phyloP scores from a whole-genome alignment of 2,113 vertebrate species.

The Atherinomorus stipes region DNA sequence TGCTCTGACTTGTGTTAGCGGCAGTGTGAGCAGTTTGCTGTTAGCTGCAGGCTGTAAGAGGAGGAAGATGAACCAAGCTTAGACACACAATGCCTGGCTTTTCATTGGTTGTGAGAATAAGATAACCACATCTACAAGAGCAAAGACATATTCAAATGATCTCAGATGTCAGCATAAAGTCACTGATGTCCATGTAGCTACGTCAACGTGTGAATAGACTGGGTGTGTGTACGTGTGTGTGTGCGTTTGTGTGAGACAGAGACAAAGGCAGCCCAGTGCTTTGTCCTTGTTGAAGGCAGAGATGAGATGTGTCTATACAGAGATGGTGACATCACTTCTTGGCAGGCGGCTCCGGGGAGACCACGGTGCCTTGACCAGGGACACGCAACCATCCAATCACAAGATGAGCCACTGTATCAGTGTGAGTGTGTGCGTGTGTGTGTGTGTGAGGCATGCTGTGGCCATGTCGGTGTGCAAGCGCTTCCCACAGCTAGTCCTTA shows the following conservation, averaged over 20 bases:
- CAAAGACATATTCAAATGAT: not conserved
- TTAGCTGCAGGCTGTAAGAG: not conserved
- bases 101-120: not conserved
- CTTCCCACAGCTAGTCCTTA: slow-evolving; percentile 60
- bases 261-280: slow-evolving; percentile 44
- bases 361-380: slow-evolving; percentile 45
- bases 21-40: slow-evolving; percentile 5
- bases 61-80: not conserved
- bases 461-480: slow-evolving; percentile 58
- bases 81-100: not conserved
- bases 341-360: slow-evolving; percentile 66
- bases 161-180: not conserved
- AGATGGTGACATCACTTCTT: slow-evolving; percentile 75
- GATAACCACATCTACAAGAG: not conserved
- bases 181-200: not conserved
- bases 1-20: not conserved
- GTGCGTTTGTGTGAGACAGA: slow-evolving; percentile 27
- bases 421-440: slow-evolving; percentile 29
- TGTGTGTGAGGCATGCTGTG: slow-evolving; percentile 32
- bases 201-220: slow-evolving; percentile 12
- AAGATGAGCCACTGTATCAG: slow-evolving; percentile 39
- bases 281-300: slow-evolving; percentile 62
- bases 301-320: slow-evolving; percentile 68
- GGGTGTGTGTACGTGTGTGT: slow-evolving; percentile 25
- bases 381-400: slow-evolving; percentile 61